Percentiles rank a stretch among this genome's conserved stretches.
phyloP scores from a whole-genome alignment of 2,797 vertebrate genomes.

The Gouania willdenowi region DNA sequence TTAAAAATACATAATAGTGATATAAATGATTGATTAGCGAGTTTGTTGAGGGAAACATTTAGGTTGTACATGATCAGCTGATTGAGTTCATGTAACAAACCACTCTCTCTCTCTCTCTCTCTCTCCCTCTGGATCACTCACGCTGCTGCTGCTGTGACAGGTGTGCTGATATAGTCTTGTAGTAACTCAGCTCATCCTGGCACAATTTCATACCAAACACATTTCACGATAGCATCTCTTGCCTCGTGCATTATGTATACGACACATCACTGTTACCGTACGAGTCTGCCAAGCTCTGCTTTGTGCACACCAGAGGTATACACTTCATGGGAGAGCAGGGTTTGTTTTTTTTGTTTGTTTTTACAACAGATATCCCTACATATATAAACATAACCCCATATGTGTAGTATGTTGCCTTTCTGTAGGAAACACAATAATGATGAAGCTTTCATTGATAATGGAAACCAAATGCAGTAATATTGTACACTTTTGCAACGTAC shows the following conservation, averaged over 20 bases:
- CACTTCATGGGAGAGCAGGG: not conserved
- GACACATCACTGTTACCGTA: not conserved
- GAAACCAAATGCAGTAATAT: too few relatives aligned
- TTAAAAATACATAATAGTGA: too few relatives aligned
- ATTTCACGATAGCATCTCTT: slow-evolving; percentile 21
- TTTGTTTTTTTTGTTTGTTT: not conserved
- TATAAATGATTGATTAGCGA: too few relatives aligned
- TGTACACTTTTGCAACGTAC: too few relatives aligned
- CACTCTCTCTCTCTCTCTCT: slow-evolving; percentile 16
- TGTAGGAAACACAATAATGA: too few relatives aligned
- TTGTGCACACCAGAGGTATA: not conserved
- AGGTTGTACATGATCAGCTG: slow-evolving; percentile 35
- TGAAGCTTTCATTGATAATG: too few relatives aligned
- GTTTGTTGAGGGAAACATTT: too few relatives aligned
- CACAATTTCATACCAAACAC: slow-evolving; percentile 26
- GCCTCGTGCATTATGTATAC: slow-evolving; percentile 9
- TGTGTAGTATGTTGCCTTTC: too few relatives aligned
- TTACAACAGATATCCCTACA: not conserved
- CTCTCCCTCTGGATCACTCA: slow-evolving; percentile 33
- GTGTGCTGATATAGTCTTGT: slow-evolving; percentile 39
- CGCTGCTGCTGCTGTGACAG: slow-evolving; percentile 8
- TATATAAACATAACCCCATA: too few relatives aligned
- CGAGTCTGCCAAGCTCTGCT: not conserved
- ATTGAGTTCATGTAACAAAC: slow-evolving; percentile 45
- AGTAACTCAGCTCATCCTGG: slow-evolving; percentile 15